These are phyloP conservation scores for Cheumatopsyche charites DNA, from an alignment of 1,140 invertebrate species.

Conservation along the genomic window DNA sequence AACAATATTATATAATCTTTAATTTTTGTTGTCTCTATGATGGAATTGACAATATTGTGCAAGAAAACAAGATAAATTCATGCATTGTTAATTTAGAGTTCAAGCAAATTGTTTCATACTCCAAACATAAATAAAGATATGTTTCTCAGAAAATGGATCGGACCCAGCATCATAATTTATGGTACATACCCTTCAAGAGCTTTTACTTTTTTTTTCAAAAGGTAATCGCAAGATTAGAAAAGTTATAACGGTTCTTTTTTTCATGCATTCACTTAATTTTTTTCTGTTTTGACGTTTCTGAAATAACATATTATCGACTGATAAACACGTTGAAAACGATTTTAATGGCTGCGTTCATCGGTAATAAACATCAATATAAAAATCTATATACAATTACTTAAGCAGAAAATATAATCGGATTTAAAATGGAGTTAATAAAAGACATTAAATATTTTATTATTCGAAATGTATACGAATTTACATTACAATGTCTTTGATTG, in stretches of 20 bases:
- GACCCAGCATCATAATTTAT: slow-evolving; percentile 15
- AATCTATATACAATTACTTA: not conserved
- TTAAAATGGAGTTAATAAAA: slow-evolving; percentile 1
- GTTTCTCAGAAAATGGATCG: slow-evolving; percentile 19
- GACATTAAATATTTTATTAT: not conserved
- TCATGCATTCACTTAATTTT: not conserved
- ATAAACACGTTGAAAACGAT: not conserved
- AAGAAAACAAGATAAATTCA: no score
- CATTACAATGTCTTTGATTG: slow-evolving; percentile 21
- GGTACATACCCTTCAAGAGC: not conserved
- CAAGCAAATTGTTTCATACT: slow-evolving; percentile 19
- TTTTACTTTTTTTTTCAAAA: not conserved
- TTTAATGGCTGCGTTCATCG: slow-evolving; percentile 3
- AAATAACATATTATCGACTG: slow-evolving; percentile 1
- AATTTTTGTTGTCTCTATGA: no score
- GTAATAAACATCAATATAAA: not conserved
- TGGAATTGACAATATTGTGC: no score
- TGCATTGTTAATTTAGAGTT: no score
- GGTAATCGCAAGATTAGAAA: not conserved
- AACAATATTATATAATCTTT: no score
- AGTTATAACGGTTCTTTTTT: slow-evolving; percentile 4
- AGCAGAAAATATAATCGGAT: not conserved
- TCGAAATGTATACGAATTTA: not conserved
- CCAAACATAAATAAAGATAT: slow-evolving; percentile 4
- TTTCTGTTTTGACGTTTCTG: not conserved